Evolutionary conservation across 1,140 invertebrate species (phyloP).

Genomic region (Anagrus nilaparvatae): DNA sequence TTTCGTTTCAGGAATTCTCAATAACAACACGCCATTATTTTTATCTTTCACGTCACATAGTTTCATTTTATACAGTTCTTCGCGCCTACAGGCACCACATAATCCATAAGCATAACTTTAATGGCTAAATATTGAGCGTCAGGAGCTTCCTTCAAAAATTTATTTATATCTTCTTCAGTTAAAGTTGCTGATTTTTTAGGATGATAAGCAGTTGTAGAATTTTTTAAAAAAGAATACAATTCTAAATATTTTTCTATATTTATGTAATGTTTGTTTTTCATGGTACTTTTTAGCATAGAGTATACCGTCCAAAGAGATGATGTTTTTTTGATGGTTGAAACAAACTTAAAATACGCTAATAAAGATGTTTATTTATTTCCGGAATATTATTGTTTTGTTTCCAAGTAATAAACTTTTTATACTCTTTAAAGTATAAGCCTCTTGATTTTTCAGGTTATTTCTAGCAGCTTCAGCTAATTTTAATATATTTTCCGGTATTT

Average conservation of each 20-base stretch:
- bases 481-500: too few relatives aligned
- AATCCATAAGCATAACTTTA: conserved; percentile 6
- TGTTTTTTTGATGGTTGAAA: conserved; percentile 9
- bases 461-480: too few relatives aligned
- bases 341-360: conserved; percentile 11
- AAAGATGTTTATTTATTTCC: too few relatives aligned
- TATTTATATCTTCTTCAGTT: conserved; percentile 1
- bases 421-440: too few relatives aligned
- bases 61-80: conserved; percentile 1
- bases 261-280: conserved; percentile 6
- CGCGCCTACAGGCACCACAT: conserved; percentile 3
- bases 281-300: conserved; percentile 8
- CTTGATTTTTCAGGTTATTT: too few relatives aligned
- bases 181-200: conserved; percentile 12
- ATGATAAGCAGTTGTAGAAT: neutral
- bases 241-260: conserved; percentile 7
- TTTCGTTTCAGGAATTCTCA: conserved; percentile 12
- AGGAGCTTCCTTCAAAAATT: conserved; percentile 10
- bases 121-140: conserved; percentile 1
- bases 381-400: too few relatives aligned
- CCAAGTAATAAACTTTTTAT: too few relatives aligned
- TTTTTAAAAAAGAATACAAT: conserved; percentile 7
- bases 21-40: conserved; percentile 3
- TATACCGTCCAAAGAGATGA: conserved; percentile 7
- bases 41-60: conserved; percentile 12